phyloP scores from a whole-genome alignment of 2,888 invertebrate species.

The Epistrophe grossulariae region DNA sequence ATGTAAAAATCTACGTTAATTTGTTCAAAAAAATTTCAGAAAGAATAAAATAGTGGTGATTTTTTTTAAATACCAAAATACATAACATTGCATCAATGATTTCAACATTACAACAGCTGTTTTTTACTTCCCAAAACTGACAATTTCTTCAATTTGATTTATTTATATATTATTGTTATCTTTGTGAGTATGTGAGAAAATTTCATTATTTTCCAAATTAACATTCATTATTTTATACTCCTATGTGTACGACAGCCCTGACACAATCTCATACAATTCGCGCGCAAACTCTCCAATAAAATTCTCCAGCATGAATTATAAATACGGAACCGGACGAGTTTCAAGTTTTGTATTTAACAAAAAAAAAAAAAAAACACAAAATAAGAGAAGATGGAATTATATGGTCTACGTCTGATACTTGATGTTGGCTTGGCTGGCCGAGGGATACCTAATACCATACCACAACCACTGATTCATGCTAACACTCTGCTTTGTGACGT shows the following conservation, averaged over 20 bases:
- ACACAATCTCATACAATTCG: constrained; percentile 32
- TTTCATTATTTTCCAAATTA: no score
- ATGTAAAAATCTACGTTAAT: no score
- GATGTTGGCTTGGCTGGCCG: neutral
- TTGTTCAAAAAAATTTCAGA: no score
- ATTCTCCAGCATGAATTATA: constrained; percentile 71
- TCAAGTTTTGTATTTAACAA: constrained; percentile 48
- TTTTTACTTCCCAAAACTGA: no score
- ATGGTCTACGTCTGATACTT: constrained; percentile 1
- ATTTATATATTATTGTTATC: no score
- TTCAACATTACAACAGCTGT: no score
- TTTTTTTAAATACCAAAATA: no score
- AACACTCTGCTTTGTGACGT: constrained; percentile 4
- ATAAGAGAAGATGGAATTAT: constrained; percentile 12
- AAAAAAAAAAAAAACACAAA: neutral
- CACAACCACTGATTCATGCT: constrained; percentile 15
- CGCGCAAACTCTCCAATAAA: constrained; percentile 74
- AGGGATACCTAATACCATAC: neutral
- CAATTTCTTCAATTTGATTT: no score
- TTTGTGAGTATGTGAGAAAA: no score
- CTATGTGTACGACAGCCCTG: constrained; percentile 2
- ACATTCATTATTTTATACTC: no score
- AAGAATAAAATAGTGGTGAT: no score
- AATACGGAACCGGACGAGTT: constrained; percentile 72
- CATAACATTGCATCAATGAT: no score